phyloP scores from a whole-genome alignment of 2,797 vertebrate genomes.

The Cyprinella venusta region DNA sequence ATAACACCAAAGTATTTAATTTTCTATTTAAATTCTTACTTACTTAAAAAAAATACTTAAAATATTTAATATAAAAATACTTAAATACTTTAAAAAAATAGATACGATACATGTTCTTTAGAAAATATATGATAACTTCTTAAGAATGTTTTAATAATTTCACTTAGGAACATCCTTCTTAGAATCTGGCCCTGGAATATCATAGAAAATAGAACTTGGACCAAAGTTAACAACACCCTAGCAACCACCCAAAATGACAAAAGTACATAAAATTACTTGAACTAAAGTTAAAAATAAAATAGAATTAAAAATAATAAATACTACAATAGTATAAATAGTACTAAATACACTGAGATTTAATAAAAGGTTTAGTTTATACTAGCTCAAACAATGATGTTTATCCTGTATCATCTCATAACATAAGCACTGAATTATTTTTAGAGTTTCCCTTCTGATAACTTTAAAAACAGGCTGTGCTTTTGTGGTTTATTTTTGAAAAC shows the following conservation, averaged over 20 bases:
- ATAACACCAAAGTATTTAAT: background rate
- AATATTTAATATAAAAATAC: no score
- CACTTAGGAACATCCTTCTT: background rate
- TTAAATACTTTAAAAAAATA: no score
- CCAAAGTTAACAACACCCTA: background rate
- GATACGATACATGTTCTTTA: background rate
- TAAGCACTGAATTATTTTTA: slow-evolving; percentile 23
- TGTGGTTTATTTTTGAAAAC: slow-evolving; percentile 1
- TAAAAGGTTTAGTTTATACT: background rate
- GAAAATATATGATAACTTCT: background rate
- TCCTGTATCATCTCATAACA: background rate
- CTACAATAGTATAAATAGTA: background rate
- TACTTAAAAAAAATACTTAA: no score
- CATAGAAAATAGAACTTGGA: background rate
- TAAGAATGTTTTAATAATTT: background rate
- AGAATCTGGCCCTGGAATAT: background rate
- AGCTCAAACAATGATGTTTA: slow-evolving; percentile 12
- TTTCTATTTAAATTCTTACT: no score
- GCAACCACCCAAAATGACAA: background rate
- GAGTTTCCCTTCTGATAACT: background rate
- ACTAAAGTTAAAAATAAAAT: background rate
- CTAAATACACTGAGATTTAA: background rate
- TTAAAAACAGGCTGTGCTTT: background rate
- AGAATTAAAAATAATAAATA: background rate
- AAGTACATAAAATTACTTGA: background rate